Evolutionary conservation across 2,113 vertebrate species (phyloP).

Genomic region (Lepus americanus): DNA sequence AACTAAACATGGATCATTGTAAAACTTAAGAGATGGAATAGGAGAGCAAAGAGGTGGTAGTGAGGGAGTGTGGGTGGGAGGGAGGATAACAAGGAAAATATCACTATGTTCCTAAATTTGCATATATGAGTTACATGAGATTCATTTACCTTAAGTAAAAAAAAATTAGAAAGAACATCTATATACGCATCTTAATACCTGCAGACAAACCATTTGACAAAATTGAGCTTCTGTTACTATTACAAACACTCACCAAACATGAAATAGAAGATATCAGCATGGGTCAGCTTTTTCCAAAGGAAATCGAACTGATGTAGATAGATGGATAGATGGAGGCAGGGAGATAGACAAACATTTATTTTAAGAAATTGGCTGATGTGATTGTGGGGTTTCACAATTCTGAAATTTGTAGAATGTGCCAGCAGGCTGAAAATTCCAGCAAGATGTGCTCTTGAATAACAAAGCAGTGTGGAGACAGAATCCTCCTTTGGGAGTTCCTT

Average conservation of each 20-base stretch:
- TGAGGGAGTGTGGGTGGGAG: no score
- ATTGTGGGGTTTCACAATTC: background rate
- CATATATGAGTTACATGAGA: no score
- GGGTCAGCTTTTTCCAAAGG: background rate
- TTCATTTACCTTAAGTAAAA: no score
- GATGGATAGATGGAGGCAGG: no score
- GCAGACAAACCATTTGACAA: background rate
- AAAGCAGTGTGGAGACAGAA: background rate
- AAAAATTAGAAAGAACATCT: no score
- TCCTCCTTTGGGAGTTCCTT: background rate
- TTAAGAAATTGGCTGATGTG: background rate
- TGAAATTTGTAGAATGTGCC: background rate
- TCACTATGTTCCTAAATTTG: no score
- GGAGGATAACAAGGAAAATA: no score
- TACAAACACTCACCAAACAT: background rate
- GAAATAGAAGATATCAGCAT: background rate
- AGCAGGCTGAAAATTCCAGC: background rate
- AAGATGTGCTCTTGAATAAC: background rate
- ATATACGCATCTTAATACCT: background rate
- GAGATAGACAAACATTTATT: background rate
- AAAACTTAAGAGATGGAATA: no score
- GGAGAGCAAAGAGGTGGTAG: no score
- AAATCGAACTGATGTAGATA: background rate
- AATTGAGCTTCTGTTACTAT: background rate
- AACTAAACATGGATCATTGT: no score